Conservation (phyloP, 92 coral and sea anemone species). For the Umimayanthus chanpuru region DNA sequence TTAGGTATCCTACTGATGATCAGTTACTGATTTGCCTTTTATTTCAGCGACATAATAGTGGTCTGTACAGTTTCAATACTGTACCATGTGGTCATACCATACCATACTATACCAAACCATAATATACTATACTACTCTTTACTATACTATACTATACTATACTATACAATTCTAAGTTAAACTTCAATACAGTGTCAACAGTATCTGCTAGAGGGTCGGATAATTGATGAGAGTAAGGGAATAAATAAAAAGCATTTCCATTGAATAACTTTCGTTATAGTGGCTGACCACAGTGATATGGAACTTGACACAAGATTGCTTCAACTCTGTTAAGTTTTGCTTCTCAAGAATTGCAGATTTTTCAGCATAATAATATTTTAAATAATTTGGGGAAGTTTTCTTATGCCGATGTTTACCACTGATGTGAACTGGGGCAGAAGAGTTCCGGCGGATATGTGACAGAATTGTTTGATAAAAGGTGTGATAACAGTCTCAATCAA, state of each 20-base stretch:
- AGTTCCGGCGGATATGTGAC: neutral
- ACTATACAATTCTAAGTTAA: neutral
- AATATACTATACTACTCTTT: no score
- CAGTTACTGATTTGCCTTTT: no score
- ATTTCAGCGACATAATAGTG: no score
- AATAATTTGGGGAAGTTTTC: neutral
- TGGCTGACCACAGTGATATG: neutral
- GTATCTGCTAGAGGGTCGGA: neutral
- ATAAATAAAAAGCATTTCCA: neutral
- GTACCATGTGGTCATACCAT: no score
- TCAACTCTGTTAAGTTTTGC: neutral
- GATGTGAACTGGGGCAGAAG: conserved; percentile 4
- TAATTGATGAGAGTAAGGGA: neutral
- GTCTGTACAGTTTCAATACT: no score
- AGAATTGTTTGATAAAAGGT: conserved; percentile 3
- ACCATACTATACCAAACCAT: no score
- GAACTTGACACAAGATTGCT: neutral
- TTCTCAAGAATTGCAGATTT: neutral
- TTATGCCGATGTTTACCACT: neutral
- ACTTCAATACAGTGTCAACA: neutral
- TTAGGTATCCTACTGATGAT: no score
- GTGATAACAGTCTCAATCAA: neutral
- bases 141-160: no score
- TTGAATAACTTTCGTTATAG: neutral
- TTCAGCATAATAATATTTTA: neutral